Conservation (phyloP, 1,140 invertebrate species). For the Drosophila parabipectinata region DNA sequence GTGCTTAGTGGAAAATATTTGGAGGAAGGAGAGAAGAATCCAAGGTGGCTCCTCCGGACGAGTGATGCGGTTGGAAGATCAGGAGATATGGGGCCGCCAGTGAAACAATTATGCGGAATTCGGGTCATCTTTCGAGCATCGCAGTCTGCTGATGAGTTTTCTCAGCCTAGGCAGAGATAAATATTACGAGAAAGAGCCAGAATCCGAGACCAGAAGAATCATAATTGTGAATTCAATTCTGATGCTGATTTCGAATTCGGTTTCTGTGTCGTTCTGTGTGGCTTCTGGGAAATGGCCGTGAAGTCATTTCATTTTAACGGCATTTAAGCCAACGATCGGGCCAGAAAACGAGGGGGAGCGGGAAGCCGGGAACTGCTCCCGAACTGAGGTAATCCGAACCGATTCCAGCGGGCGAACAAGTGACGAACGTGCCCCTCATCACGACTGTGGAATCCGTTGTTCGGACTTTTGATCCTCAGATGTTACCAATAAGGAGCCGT, state of each 20-base stretch:
- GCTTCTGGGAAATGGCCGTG: constrained; percentile 35
- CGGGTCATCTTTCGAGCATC: constrained; percentile 61
- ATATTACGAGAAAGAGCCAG: constrained; percentile 21
- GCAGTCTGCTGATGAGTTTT: constrained; percentile 55
- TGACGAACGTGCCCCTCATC: constrained; percentile 61
- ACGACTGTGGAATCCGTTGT: constrained; percentile 48
- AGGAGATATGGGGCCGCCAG: constrained; percentile 29
- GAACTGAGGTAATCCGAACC: constrained; percentile 15
- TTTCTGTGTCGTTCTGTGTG: constrained; percentile 35
- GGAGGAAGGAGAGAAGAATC: constrained; percentile 5
- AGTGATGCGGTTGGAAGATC: constrained; percentile 23
- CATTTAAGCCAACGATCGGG: constrained; percentile 32
- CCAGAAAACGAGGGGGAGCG: background rate
- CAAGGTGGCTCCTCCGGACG: constrained; percentile 9
- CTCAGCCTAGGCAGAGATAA: constrained; percentile 36
- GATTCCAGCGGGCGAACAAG: constrained; percentile 27
- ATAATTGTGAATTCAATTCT: constrained; percentile 63
- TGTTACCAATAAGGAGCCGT: constrained; percentile 61
- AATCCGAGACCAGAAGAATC: constrained; percentile 21
- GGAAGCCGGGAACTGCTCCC: constrained; percentile 24
- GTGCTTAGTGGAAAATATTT: constrained; percentile 51
- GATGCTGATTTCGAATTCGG: constrained; percentile 53
- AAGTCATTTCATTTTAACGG: constrained; percentile 59
- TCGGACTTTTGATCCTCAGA: background rate
- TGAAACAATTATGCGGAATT: constrained; percentile 74